phyloP scores from a whole-genome alignment of 1,140 invertebrate genomes.

The Orchestia grillus region DNA sequence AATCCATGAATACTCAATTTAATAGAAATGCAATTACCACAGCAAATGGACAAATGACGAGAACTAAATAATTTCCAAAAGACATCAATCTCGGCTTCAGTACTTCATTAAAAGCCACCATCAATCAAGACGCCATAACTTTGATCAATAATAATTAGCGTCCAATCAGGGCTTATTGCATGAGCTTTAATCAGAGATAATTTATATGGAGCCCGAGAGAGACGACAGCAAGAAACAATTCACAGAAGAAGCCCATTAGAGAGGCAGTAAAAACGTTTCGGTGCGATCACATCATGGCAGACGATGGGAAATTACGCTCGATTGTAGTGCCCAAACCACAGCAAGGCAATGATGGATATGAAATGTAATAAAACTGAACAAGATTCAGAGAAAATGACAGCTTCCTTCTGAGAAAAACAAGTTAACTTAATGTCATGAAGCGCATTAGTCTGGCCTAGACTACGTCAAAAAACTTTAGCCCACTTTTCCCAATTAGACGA shows the following conservation, averaged over 20 bases:
- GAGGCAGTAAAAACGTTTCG: neutral
- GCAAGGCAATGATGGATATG: neutral
- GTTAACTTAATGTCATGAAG: neutral
- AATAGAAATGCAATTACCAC: neutral
- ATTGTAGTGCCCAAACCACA: neutral
- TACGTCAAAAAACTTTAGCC: neutral
- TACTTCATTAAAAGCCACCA: neutral
- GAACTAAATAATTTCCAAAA: neutral
- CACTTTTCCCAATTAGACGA: neutral
- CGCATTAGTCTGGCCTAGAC: neutral
- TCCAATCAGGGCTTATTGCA: neutral
- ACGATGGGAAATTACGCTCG: neutral
- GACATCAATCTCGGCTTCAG: neutral
- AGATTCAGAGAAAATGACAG: neutral
- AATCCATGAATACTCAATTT: neutral
- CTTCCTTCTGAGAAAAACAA: neutral
- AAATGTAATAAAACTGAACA: neutral
- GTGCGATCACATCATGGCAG: neutral
- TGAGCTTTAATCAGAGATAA: conserved; percentile 28
- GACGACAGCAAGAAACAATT: neutral
- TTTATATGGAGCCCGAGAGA: neutral
- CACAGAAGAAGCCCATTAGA: neutral
- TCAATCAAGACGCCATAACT: neutral
- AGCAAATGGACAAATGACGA: neutral
- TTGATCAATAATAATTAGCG: conserved; percentile 18